These are phyloP conservation scores for Pseudomyrmex pallidus DNA, from an alignment of 1,140 invertebrate species.

Conservation along the genomic window DNA sequence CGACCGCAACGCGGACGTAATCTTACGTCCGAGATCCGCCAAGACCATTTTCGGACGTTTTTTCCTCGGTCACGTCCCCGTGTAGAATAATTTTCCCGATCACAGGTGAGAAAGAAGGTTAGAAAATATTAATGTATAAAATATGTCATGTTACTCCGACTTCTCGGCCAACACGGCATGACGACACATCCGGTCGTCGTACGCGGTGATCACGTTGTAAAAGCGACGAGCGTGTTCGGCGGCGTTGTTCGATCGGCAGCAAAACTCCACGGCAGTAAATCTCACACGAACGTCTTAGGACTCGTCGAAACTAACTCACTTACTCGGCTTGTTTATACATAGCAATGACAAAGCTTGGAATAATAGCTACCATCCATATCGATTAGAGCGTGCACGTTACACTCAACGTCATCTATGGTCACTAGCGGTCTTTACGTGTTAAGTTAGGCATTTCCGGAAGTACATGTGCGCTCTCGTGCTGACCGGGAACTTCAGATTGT, in stretches of 20 bases:
- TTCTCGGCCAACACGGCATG: constrained; percentile 63
- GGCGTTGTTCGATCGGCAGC: neutral
- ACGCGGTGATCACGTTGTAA: neutral
- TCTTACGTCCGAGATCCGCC: constrained; percentile 99
- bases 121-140: constrained; percentile 45
- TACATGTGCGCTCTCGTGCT: too few species aligned
- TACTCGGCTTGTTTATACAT: constrained; percentile 26
- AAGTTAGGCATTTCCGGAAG: constrained; percentile 27
- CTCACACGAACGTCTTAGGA: neutral
- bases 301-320: neutral
- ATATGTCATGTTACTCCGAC: constrained; percentile 56
- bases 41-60: constrained; percentile 95
- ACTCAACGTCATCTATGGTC: neutral
- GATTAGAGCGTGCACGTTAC: constrained; percentile 13
- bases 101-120: constrained; percentile 17
- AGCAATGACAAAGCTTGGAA: neutral
- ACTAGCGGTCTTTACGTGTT: neutral
- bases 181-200: constrained; percentile 60
- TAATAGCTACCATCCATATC: constrained; percentile 28
- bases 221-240: neutral
- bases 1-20: constrained; percentile 98
- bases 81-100: constrained; percentile 37
- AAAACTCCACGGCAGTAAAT: neutral
- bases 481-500: neutral
- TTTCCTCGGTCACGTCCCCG: constrained; percentile 37